phyloP scores from a whole-genome alignment of 1,140 invertebrate species.

The Phenacoccus solenopsis region DNA sequence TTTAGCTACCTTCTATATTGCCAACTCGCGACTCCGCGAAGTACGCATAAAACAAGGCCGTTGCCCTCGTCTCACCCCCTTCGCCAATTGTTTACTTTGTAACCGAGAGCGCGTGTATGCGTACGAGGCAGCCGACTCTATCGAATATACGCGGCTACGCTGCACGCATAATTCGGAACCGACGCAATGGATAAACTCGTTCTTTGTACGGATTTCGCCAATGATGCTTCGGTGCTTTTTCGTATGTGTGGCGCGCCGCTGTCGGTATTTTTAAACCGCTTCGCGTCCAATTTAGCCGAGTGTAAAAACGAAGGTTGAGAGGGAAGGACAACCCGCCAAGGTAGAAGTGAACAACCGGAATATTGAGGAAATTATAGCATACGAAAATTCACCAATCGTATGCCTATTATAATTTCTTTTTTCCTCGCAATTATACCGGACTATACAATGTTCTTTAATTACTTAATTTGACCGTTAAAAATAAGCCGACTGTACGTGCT shows the following conservation, averaged over 20 bases:
- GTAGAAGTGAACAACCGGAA: neutral
- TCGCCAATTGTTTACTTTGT: conserved; percentile 12
- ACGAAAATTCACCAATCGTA: neutral
- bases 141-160: conserved; percentile 9
- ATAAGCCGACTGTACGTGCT: too few relatives aligned
- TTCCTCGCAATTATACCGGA: neutral
- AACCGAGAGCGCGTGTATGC: conserved; percentile 6
- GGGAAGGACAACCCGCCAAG: neutral
- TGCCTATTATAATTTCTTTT: neutral
- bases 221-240: too few relatives aligned
- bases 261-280: too few relatives aligned
- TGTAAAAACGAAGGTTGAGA: neutral
- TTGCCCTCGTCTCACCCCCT: conserved; percentile 10
- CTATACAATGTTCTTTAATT: neutral
- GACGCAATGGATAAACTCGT: conserved; percentile 8
- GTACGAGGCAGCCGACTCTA: conserved; percentile 9
- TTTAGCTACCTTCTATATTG: neutral
- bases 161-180: neutral
- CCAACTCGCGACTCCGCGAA: conserved; percentile 1
- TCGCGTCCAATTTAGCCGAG: too few relatives aligned
- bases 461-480: neutral
- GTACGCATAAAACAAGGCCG: conserved; percentile 9
- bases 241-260: too few relatives aligned
- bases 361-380: neutral
- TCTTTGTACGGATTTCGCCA: conserved; percentile 3